Conservation (phyloP, 2,797 vertebrate genomes). For the Lateolabrax maculatus region DNA sequence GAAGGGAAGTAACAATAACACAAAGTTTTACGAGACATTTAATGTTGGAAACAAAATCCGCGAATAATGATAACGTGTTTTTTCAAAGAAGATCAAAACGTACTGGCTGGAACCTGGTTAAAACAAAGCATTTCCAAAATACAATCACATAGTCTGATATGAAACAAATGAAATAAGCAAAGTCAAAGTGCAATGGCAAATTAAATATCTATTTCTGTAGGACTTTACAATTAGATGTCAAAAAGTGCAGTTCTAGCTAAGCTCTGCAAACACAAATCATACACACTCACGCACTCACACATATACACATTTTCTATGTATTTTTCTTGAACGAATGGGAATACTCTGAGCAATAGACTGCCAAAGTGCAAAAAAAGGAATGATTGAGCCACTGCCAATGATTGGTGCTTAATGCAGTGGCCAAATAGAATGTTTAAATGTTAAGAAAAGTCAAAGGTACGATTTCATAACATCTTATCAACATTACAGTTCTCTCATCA, state of each 20-base stretch:
- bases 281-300: constrained; percentile 31
- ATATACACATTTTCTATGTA: constrained; percentile 30
- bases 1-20: constrained; percentile 42
- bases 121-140: constrained; percentile 62
- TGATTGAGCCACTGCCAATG: constrained; percentile 43
- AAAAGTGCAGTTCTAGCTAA: constrained; percentile 69
- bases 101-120: constrained; percentile 39
- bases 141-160: constrained; percentile 79
- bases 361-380: constrained; percentile 75
- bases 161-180: constrained; percentile 52
- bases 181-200: constrained; percentile 67
- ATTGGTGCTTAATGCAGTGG: constrained; percentile 38
- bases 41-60: constrained; percentile 46
- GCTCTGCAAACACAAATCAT: constrained; percentile 32
- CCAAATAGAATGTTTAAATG: constrained; percentile 12
- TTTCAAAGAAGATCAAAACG: constrained; percentile 35
- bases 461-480: constrained; percentile 42
- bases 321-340: constrained; percentile 39
- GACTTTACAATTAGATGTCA: constrained; percentile 57
- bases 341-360: constrained; percentile 37
- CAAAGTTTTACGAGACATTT: constrained; percentile 51
- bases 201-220: constrained; percentile 57
- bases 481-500: constrained; percentile 22
- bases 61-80: constrained; percentile 19
- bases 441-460: constrained; percentile 43